Conservation (phyloP, 2,797 vertebrate genomes). For the Alectoris magna region DNA sequence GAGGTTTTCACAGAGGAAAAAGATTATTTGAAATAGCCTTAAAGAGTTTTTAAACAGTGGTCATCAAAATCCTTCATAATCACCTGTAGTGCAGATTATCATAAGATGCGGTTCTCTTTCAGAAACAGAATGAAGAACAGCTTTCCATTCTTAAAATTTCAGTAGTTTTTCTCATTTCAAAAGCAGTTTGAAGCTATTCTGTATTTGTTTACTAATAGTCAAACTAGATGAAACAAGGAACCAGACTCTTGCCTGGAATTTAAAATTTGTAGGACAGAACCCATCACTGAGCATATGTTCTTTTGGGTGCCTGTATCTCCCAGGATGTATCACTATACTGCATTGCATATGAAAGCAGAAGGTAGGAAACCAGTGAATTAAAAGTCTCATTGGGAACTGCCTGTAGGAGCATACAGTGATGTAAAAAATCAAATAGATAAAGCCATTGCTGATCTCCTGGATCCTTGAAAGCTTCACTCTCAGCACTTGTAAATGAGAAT, state of each 20-base stretch:
- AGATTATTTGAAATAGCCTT: background rate
- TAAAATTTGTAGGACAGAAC: background rate
- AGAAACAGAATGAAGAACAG: background rate
- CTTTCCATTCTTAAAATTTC: background rate
- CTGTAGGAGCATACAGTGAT: background rate
- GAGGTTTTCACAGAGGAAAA: background rate
- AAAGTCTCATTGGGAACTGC: background rate
- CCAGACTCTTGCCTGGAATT: background rate
- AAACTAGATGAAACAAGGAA: background rate
- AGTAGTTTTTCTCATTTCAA: background rate
- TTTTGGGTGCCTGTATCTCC: background rate
- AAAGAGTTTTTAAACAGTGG: background rate
- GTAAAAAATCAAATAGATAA: background rate
- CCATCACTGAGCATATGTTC: fast-evolving
- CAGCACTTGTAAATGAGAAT: background rate
- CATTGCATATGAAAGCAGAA: background rate
- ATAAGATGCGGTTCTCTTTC: background rate
- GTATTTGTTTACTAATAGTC: background rate
- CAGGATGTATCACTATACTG: background rate
- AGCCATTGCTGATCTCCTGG: background rate
- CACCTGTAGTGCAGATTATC: background rate
- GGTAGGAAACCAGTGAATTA: background rate
- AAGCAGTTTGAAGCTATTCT: background rate
- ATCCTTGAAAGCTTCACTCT: background rate
- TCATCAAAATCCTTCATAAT: background rate